These are phyloP conservation scores for Conistra vaccinii DNA, from an alignment of 2,888 invertebrate species.

Conservation along the genomic window DNA sequence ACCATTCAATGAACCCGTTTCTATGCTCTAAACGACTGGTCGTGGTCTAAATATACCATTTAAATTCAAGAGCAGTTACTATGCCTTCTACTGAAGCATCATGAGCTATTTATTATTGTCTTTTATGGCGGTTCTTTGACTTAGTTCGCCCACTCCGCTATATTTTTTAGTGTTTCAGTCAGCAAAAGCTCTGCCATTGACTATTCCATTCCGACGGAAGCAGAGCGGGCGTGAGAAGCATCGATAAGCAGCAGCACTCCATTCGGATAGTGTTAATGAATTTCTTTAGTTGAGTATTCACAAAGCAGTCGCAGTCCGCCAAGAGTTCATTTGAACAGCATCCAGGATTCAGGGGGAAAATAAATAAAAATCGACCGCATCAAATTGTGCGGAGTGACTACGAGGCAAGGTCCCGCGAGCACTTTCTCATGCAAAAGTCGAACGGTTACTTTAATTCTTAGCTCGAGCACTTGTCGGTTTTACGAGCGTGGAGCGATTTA, in stretches of 20 bases:
- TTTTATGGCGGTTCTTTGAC: slow-evolving; percentile 80
- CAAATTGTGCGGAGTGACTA: slow-evolving; percentile 84
- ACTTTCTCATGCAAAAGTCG: slow-evolving; percentile 91
- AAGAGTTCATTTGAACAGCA: slow-evolving; percentile 80
- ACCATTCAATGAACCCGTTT: slow-evolving; percentile 87
- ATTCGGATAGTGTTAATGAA: slow-evolving; percentile 83
- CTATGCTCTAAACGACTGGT: slow-evolving; percentile 86
- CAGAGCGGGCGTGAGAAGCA: slow-evolving; percentile 72
- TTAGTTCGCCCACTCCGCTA: slow-evolving; percentile 70
- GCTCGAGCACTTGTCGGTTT: slow-evolving; percentile 90
- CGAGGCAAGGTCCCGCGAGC: slow-evolving; percentile 84
- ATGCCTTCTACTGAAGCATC: slow-evolving; percentile 79
- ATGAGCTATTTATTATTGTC: slow-evolving; percentile 84
- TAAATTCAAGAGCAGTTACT: slow-evolving; percentile 87
- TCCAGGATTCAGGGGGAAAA: slow-evolving; percentile 80
- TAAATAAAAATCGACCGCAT: slow-evolving; percentile 82
- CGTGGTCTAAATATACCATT: slow-evolving; percentile 87
- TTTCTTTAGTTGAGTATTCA: slow-evolving; percentile 86
- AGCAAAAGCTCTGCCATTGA: slow-evolving; percentile 61
- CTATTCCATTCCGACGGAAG: slow-evolving; percentile 67
- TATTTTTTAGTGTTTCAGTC: slow-evolving; percentile 62
- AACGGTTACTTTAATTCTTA: slow-evolving; percentile 90
- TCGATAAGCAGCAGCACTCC: slow-evolving; percentile 75
- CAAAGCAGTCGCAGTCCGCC: slow-evolving; percentile 80
- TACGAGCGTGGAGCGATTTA: slow-evolving; percentile 91